Conservation (phyloP, 92 coral and sea anemone genomes). For the Paramuricea clavata region DNA sequence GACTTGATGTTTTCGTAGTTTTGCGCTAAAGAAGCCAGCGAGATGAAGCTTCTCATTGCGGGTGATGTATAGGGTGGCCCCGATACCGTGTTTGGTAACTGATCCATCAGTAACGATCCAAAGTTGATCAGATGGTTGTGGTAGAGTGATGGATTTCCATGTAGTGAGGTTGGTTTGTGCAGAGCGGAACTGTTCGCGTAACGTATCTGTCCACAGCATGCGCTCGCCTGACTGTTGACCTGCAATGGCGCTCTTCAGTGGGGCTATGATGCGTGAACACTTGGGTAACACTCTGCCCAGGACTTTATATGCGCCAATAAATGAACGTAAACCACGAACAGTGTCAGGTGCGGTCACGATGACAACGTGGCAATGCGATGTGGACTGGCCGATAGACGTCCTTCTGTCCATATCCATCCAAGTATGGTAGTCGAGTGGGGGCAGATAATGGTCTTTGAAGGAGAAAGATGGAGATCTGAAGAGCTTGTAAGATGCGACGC, state of each 20-base stretch:
- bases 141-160: neutral
- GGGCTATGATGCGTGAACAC: constrained; percentile 17
- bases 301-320: neutral
- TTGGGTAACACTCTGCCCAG: neutral
- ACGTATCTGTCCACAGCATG: neutral
- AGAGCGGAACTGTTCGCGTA: neutral
- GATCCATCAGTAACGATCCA: constrained; percentile 27
- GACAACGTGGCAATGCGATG: constrained; percentile 6
- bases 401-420: constrained; percentile 71
- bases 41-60: constrained; percentile 49
- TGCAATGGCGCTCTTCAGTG: neutral
- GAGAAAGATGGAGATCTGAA: constrained; percentile 40
- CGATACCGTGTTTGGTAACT: neutral
- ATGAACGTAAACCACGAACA: neutral
- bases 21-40: constrained; percentile 63
- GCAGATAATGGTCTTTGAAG: constrained; percentile 46
- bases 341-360: constrained; percentile 19
- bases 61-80: neutral
- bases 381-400: constrained; percentile 51
- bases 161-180: neutral
- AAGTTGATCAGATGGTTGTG: neutral
- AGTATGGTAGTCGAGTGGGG: constrained; percentile 64
- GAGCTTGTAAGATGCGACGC: constrained; percentile 41
- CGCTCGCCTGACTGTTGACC: neutral
- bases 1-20: constrained; percentile 8